A percentile compares a stretch with the other conserved stretches of the same genome.
Conservation (phyloP, 30 jellyfish, hydroid and myxozoan species). For the Turritopsis dohrnii region DNA sequence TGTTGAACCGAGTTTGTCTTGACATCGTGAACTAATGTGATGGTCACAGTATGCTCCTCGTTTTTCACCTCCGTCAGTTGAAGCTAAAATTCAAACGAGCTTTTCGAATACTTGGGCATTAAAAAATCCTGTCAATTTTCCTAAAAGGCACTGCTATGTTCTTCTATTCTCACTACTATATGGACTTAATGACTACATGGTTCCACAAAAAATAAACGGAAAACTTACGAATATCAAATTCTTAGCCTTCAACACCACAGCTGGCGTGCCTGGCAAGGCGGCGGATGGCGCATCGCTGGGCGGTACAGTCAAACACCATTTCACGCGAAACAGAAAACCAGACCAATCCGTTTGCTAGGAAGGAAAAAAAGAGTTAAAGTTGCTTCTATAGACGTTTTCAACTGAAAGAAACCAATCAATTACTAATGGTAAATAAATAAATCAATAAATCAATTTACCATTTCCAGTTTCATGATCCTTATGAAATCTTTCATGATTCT, state of each 20-base stretch:
- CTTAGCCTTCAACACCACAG: constrained; percentile 80
- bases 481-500: constrained; percentile 74
- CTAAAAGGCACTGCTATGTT: too few relatives aligned
- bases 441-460: constrained; percentile 37
- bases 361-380: not conserved
- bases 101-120: not conserved
- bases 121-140: not conserved
- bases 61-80: constrained; percentile 68
- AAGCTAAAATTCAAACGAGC: constrained; percentile 36
- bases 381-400: not conserved
- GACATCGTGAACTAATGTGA: constrained; percentile 68
- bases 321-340: constrained; percentile 36
- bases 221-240: constrained; percentile 75
- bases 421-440: not conserved
- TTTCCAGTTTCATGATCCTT: constrained; percentile 72
- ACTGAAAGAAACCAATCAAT: not conserved
- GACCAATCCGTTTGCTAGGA: constrained; percentile 44
- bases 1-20: constrained; percentile 61
- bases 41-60: constrained; percentile 49
- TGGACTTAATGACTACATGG: too few relatives aligned
- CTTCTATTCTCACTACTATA: too few relatives aligned
- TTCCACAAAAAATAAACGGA: too few relatives aligned
- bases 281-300: constrained; percentile 66
- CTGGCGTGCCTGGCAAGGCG: constrained; percentile 96
- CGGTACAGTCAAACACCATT: constrained; percentile 81